Conservation (phyloP, 2,797 vertebrate species). For the Mastacembelus armatus region DNA sequence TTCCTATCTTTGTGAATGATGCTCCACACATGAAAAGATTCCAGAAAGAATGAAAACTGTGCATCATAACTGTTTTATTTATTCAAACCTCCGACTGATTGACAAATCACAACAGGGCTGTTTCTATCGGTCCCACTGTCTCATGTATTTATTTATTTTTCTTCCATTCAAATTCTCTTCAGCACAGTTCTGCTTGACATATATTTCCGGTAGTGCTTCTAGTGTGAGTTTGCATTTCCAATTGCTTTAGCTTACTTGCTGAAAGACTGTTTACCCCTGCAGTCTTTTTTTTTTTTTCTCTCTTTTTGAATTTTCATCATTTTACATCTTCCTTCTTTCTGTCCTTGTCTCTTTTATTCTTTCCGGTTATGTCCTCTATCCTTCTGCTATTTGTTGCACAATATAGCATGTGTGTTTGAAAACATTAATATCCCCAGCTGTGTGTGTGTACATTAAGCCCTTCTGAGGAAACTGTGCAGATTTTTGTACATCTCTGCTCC, state of each 20-base stretch:
- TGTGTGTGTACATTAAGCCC: neutral
- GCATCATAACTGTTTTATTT: neutral
- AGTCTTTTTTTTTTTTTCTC: slow-evolving; percentile 40
- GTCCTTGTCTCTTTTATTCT: slow-evolving; percentile 30
- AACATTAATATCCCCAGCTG: neutral
- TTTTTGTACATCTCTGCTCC: slow-evolving; percentile 25
- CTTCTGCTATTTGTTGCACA: slow-evolving; percentile 13
- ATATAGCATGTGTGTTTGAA: neutral
- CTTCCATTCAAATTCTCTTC: slow-evolving; percentile 25
- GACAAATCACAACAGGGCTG: slow-evolving; percentile 5
- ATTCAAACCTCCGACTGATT: slow-evolving; percentile 8
- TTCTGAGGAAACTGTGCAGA: slow-evolving; percentile 10
- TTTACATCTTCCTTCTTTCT: slow-evolving; percentile 36
- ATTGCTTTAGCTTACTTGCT: slow-evolving; percentile 46
- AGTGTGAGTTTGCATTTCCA: slow-evolving; percentile 67
- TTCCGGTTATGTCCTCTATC: slow-evolving; percentile 30
- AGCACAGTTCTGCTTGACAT: slow-evolving; percentile 37
- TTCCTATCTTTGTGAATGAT: no score
- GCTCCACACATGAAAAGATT: no score
- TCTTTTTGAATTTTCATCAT: slow-evolving; percentile 43
- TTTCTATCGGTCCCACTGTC: slow-evolving; percentile 29
- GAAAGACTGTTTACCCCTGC: slow-evolving; percentile 63
- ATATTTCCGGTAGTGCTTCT: slow-evolving; percentile 41
- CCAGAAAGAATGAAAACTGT: neutral
- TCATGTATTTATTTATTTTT: no score